Base-by-base conservation (phyloP, 2,113 vertebrate species). In the Regulus satrapa region DNA sequence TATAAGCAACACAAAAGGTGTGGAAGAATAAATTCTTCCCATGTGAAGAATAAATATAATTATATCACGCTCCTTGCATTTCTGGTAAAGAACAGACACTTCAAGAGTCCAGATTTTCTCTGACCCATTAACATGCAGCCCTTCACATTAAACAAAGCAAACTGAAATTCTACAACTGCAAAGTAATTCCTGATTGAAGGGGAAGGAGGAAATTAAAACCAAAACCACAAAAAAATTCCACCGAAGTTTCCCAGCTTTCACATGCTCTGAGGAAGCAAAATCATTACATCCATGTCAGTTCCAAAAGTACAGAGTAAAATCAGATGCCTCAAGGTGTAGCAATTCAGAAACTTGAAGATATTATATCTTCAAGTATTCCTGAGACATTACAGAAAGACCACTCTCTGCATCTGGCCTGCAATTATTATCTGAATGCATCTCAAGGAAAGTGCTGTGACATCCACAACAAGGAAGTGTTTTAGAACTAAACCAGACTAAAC, bases 401-500 rank as follows among this genome's bases (percentile, higher is more conserved):
- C 49, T 73, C 77, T 85, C 38, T 88, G 67, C 79, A 86, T 80
- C 78, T 88, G 85, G 58, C 31, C 45, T 45, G 31, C 2, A 2
- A 67, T 62, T 73, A 62, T 62, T 72, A 68, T 12, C 23, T 80
- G 59, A 92, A 85, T 38, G 16, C 28, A 21, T 93, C 58, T 77
- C 41, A 82, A 90, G 40, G 15, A 77, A 95, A 88, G 49, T 34
- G 18, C 45, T 83, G 36, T 36, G 73, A 90, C 5, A 12, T n/a
- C 59, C 41, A 54, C 75, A 85, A 75, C 10, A 81, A 51, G 34
- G 4, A 87, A 85, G 75, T 49, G 24, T 58, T 90, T 83, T 71
- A 88, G 55, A 93, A 83, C 29, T 62, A 80, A 85, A 94, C 9
- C 71, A 94, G 88, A 93, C 49, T 66, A 46, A 94, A 88, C 67